These are phyloP conservation scores for Vidua macroura DNA, from an alignment of 2,113 vertebrate species.

Conservation along the genomic window DNA sequence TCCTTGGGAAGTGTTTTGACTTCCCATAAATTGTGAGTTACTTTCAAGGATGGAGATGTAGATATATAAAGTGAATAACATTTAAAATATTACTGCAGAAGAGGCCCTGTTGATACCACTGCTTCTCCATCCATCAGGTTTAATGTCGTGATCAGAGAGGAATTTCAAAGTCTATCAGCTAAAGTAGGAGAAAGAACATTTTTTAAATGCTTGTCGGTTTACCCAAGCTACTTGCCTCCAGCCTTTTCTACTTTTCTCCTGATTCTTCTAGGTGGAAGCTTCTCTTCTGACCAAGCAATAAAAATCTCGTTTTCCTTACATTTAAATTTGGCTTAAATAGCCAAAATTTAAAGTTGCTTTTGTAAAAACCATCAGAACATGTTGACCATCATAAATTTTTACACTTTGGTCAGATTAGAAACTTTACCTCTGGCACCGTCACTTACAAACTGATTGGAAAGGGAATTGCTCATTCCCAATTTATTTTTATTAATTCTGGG, in stretches of 20 bases:
- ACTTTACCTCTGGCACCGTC: neutral
- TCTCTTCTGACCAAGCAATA: neutral
- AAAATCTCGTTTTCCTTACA: neutral
- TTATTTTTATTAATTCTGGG: neutral
- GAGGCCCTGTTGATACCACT: neutral
- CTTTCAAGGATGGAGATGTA: neutral
- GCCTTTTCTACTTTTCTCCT: neutral
- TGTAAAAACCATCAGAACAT: neutral
- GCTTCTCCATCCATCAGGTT: neutral
- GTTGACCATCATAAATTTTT: neutral
- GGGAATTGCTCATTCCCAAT: neutral
- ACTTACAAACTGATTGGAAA: neutral
- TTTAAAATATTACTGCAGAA: neutral
- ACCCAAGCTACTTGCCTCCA: neutral
- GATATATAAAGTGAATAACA: neutral
- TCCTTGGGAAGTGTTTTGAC: neutral
- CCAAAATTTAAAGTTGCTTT: neutral
- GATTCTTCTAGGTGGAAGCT: neutral
- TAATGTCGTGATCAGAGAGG: neutral
- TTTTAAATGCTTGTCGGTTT: neutral
- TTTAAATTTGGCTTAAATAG: neutral
- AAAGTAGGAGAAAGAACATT: neutral
- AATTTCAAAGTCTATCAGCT: neutral
- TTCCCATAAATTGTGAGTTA: neutral
- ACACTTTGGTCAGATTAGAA: neutral